Conservation (phyloP, 2,113 vertebrate species). For the Cheirogaleus medius region DNA sequence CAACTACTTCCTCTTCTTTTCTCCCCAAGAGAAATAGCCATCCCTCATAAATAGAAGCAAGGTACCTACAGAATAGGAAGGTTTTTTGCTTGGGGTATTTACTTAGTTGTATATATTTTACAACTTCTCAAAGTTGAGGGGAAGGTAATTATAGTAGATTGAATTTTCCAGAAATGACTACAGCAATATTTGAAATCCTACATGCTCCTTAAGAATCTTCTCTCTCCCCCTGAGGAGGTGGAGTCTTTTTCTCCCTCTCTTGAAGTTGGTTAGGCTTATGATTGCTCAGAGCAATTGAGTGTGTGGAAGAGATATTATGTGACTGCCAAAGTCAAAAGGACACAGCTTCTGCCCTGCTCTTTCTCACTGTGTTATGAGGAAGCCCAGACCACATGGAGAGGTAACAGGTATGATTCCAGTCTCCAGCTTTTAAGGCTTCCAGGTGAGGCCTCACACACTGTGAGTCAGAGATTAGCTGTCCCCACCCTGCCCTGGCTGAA, state of each 20-base stretch:
- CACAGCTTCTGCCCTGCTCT: not conserved
- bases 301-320: not conserved
- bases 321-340: not conserved
- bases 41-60: not conserved
- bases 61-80: not conserved
- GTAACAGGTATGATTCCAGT: not conserved
- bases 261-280: not conserved
- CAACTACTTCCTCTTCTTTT: not conserved
- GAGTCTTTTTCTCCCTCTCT: not conserved
- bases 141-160: not conserved
- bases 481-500: not conserved
- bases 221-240: not conserved
- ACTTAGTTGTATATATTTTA: not conserved
- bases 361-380: not conserved
- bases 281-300: not conserved
- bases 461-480: not conserved
- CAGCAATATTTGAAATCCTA: not conserved
- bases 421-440: not conserved
- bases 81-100: slow-evolving; percentile 23
- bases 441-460: not conserved
- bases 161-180: not conserved
- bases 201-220: not conserved
- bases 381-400: not conserved
- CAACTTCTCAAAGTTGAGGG: not conserved
- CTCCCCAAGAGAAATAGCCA: not conserved